phyloP scores from a whole-genome alignment of 2,113 vertebrate genomes.

The Lophochroa leadbeateri region DNA sequence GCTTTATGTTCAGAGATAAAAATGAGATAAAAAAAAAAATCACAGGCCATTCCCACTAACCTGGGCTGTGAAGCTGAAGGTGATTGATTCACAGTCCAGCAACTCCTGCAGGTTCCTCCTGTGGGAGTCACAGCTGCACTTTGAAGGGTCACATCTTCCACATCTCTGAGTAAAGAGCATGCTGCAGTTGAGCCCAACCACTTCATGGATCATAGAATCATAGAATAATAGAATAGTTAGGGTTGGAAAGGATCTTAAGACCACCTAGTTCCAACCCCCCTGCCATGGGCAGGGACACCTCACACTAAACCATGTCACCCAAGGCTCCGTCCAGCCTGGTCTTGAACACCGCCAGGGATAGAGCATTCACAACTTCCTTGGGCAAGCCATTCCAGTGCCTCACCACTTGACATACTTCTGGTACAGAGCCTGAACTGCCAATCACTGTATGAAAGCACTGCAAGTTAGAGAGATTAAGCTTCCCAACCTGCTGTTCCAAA shows the following conservation, averaged over 20 bases:
- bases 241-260: too few relatives aligned
- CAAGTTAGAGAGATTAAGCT: background rate
- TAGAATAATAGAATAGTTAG: too few relatives aligned
- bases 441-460: background rate
- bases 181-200: background rate
- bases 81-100: background rate
- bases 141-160: background rate
- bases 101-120: background rate
- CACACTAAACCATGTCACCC: too few relatives aligned
- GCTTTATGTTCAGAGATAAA: background rate
- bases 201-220: background rate
- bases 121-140: background rate
- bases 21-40: background rate
- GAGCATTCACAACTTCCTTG: too few relatives aligned
- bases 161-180: background rate
- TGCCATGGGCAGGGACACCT: too few relatives aligned
- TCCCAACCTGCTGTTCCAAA: background rate
- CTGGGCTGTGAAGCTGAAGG: background rate
- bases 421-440: background rate
- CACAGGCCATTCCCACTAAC: background rate
- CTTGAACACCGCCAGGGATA: too few relatives aligned
- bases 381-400: too few relatives aligned
- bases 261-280: too few relatives aligned
- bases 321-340: too few relatives aligned
- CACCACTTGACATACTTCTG: background rate